Evolutionary conservation across 2,113 vertebrate species (phyloP).

Genomic region (Gavia stellata): DNA sequence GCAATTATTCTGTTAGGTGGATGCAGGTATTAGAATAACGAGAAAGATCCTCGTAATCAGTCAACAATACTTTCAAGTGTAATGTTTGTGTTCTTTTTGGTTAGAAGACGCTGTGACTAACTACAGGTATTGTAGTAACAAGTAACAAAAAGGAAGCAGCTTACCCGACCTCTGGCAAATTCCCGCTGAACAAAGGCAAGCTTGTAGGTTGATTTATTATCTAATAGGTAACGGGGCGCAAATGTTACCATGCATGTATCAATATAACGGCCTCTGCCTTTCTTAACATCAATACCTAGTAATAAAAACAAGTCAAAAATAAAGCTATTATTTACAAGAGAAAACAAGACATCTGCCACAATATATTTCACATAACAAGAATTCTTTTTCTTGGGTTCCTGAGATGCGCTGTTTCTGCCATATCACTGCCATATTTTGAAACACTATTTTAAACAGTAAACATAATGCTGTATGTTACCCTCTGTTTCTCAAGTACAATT

Average conservation of each 20-base stretch:
- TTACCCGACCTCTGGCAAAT: conserved; percentile 92
- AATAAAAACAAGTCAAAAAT: background rate
- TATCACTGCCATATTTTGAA: background rate
- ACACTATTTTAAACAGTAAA: background rate
- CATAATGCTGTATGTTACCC: background rate
- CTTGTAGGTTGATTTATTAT: conserved; percentile 90
- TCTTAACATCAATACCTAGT: conserved; percentile 91
- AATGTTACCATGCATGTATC: conserved; percentile 96
- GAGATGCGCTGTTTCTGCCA: background rate
- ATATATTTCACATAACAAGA: background rate
- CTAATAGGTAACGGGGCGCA: conserved; percentile 92
- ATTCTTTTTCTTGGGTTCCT: background rate
- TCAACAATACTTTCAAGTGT: background rate
- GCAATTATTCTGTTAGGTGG: background rate
- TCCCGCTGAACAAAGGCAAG: conserved; percentile 95
- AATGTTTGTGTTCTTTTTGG: background rate
- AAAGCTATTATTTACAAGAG: background rate
- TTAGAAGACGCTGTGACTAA: background rate
- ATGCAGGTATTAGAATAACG: background rate
- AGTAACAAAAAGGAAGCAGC: background rate
- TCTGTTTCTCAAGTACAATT: background rate
- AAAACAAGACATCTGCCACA: background rate
- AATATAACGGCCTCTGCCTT: conserved; percentile 91
- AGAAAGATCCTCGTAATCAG: background rate
- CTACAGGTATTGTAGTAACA: background rate